These are phyloP conservation scores for Plutomurus gul DNA, from an alignment of 1,140 invertebrate genomes.

Conservation along the genomic window DNA sequence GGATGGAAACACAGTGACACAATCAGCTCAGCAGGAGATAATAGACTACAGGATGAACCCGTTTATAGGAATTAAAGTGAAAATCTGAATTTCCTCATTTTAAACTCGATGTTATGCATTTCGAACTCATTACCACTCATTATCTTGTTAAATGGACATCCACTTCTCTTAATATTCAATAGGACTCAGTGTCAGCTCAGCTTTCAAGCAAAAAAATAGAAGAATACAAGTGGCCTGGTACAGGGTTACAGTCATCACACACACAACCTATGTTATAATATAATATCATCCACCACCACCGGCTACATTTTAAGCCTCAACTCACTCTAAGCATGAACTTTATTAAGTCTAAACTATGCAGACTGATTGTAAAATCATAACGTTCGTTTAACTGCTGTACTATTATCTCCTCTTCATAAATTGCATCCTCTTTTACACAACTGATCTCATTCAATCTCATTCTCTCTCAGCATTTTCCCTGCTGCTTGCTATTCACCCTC, in stretches of 20 bases:
- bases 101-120: constrained; percentile 29
- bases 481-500: no score
- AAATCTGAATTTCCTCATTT: constrained; percentile 30
- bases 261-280: no score
- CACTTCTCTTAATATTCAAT: constrained; percentile 19
- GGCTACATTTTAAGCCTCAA: no score
- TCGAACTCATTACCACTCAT: constrained; percentile 17
- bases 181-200: neutral
- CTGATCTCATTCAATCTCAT: neutral
- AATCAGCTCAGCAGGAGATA: constrained; percentile 6
- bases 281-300: no score
- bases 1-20: neutral
- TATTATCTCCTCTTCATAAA: no score
- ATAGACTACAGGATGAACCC: constrained; percentile 26
- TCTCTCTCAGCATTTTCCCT: no score
- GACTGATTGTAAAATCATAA: no score
- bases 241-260: no score
- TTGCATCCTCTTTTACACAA: constrained; percentile 3
- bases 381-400: no score
- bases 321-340: no score
- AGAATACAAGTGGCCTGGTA: no score
- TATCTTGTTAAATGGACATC: constrained; percentile 29
- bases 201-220: neutral
- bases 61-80: constrained; percentile 25
- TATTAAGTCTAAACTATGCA: no score